phyloP scores from a whole-genome alignment of 2,797 vertebrate species.

The Avahi laniger region DNA sequence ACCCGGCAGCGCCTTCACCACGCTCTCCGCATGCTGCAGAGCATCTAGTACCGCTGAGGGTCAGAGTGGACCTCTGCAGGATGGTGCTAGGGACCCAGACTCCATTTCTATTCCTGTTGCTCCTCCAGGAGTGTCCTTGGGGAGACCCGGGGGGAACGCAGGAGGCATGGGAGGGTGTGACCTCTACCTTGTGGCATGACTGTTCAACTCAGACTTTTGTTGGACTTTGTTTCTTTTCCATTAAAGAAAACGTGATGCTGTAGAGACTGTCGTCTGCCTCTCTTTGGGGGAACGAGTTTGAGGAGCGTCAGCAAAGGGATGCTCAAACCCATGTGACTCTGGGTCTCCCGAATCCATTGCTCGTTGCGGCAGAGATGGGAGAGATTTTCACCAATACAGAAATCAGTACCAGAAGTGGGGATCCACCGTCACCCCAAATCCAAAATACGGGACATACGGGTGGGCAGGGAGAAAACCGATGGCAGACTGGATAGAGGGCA shows the following conservation, averaged over 20 bases:
- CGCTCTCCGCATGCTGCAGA: background rate
- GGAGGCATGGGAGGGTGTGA: accelerated
- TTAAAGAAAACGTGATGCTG: background rate
- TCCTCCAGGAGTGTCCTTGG: background rate
- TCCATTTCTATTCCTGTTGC: background rate
- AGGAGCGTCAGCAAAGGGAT: accelerated
- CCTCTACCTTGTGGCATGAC: background rate
- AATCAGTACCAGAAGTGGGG: too few species aligned
- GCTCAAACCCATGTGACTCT: accelerated
- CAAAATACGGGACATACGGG: background rate
- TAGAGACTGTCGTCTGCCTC: background rate
- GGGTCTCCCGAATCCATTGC: too few species aligned
- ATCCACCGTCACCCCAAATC: background rate
- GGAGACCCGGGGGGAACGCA: accelerated
- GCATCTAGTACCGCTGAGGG: background rate
- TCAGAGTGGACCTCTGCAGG: background rate
- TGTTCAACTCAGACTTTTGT: background rate
- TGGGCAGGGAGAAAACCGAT: background rate
- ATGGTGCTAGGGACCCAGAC: background rate
- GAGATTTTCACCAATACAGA: background rate
- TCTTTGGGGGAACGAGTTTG: background rate
- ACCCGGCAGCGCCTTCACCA: background rate
- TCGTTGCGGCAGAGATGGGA: accelerated
- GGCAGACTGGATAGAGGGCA: background rate
- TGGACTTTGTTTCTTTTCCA: background rate